These are phyloP conservation scores for Panagrolaimus sp. DNA, from an alignment of 1,140 invertebrate species.

Conservation along the genomic window DNA sequence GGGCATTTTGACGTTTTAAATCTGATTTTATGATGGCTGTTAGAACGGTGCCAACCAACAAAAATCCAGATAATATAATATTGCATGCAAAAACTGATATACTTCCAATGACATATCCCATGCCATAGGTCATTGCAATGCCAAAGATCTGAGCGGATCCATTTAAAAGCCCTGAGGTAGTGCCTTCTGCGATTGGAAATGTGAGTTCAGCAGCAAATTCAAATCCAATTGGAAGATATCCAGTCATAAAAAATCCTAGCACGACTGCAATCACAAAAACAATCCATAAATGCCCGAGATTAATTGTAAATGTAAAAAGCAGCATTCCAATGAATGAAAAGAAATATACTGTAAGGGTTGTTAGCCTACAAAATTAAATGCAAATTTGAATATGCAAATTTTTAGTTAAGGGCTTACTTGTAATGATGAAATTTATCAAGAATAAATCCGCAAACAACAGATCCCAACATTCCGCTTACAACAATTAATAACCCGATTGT, in stretches of 20 bases:
- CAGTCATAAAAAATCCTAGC: slow-evolving; percentile 87
- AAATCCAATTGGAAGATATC: slow-evolving; percentile 86
- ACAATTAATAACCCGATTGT: slow-evolving; percentile 81
- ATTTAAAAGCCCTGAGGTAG: slow-evolving; percentile 82
- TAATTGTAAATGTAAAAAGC: slow-evolving; percentile 76
- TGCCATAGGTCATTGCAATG: slow-evolving; percentile 69
- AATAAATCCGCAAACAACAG: slow-evolving; percentile 77
- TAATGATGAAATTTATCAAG: slow-evolving; percentile 69
- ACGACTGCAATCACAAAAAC: slow-evolving; percentile 75
- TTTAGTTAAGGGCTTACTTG: slow-evolving; percentile 42
- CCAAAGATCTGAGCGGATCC: slow-evolving; percentile 76
- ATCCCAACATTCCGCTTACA: slow-evolving; percentile 79
- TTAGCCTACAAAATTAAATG: slow-evolving; percentile 68
- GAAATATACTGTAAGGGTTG: slow-evolving; percentile 77
- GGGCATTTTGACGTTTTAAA: slow-evolving; percentile 36
- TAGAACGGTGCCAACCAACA: slow-evolving; percentile 49
- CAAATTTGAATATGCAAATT: background rate
- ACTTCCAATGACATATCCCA: slow-evolving; percentile 56
- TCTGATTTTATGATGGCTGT: slow-evolving; percentile 47
- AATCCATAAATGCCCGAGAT: slow-evolving; percentile 66
- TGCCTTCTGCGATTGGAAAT: slow-evolving; percentile 86
- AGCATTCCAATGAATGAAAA: slow-evolving; percentile 79
- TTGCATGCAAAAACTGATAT: slow-evolving; percentile 46
- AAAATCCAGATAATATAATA: slow-evolving; percentile 48
- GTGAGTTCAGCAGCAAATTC: slow-evolving; percentile 90